phyloP scores from a whole-genome alignment of 2,888 invertebrate genomes.

The Toxonevra muliebris region DNA sequence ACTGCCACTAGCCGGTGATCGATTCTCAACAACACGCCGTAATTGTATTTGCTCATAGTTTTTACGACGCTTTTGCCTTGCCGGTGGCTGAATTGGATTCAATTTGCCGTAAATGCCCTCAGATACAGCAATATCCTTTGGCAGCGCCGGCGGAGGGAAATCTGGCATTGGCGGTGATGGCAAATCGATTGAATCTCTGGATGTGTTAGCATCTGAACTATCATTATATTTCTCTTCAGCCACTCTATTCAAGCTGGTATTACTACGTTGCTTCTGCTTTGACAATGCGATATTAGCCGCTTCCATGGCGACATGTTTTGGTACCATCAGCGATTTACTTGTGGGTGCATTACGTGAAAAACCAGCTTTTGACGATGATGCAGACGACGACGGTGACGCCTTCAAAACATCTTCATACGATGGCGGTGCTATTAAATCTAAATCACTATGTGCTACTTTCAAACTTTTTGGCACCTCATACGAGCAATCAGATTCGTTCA shows the following conservation, averaged over 20 bases:
- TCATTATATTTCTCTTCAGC: constrained; percentile 32
- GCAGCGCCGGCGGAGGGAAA: constrained; percentile 59
- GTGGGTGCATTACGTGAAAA: constrained; percentile 38
- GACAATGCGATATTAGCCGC: constrained; percentile 41
- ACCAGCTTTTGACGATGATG: not conserved
- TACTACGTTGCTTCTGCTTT: constrained; percentile 40
- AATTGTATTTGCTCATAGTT: constrained; percentile 59
- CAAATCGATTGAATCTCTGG: constrained; percentile 44
- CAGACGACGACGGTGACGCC: not conserved
- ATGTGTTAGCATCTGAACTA: constrained; percentile 40
- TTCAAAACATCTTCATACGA: constrained; percentile 58
- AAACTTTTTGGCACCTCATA: constrained; percentile 60
- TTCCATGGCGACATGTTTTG: constrained; percentile 46
- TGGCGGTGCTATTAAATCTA: constrained; percentile 49
- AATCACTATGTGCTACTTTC: constrained; percentile 41
- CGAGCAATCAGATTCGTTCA: constrained; percentile 44
- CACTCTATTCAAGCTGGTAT: constrained; percentile 32
- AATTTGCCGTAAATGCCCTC: constrained; percentile 53
- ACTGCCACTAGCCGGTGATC: constrained; percentile 21
- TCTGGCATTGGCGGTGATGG: constrained; percentile 58
- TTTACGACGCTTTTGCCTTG: constrained; percentile 54
- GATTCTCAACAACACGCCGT: constrained; percentile 41
- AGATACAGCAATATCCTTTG: constrained; percentile 35
- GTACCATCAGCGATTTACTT: constrained; percentile 42
- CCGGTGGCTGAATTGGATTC: constrained; percentile 51